A percentile compares a stretch with the other conserved stretches of the same genome.
Conservation (phyloP, 1,140 invertebrate species). For the Lerema accius region DNA sequence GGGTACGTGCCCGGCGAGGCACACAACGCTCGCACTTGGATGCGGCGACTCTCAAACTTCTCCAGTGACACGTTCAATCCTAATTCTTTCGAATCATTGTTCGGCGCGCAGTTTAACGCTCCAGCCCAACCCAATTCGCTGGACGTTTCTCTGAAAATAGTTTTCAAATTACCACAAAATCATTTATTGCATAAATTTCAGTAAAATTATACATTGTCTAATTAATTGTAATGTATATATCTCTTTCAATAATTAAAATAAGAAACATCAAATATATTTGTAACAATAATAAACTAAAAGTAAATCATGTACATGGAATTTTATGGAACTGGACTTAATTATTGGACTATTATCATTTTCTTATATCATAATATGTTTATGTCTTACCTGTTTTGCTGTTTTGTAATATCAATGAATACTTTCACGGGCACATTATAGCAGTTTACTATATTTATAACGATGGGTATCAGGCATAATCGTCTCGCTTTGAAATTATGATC, state of each 20-base stretch:
- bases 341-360: too few species aligned
- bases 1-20: conserved; percentile 74
- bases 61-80: conserved; percentile 65
- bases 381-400: conserved; percentile 68
- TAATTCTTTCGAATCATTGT: conserved; percentile 51
- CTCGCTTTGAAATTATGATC: conserved; percentile 80
- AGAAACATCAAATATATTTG: too few species aligned
- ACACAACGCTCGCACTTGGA: conserved; percentile 64
- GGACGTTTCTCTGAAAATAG: conserved; percentile 56
- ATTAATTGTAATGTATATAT: too few species aligned
- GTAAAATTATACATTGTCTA: too few species aligned
- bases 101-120: conserved; percentile 50
- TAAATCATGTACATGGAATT: too few species aligned
- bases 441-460: conserved; percentile 81
- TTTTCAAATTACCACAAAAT: conserved; percentile 13
- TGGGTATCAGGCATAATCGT: conserved; percentile 82
- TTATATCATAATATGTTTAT: too few species aligned
- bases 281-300: too few species aligned
- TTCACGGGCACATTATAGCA: conserved; percentile 73
- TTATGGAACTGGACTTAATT: too few species aligned
- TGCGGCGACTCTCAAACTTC: conserved; percentile 59
- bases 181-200: too few species aligned
- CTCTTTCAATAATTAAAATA: too few species aligned
- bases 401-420: conserved; percentile 75
- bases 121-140: conserved; percentile 71